Conservation (phyloP, 92 coral and sea anemone species). For the Epizoanthus stellaris region DNA sequence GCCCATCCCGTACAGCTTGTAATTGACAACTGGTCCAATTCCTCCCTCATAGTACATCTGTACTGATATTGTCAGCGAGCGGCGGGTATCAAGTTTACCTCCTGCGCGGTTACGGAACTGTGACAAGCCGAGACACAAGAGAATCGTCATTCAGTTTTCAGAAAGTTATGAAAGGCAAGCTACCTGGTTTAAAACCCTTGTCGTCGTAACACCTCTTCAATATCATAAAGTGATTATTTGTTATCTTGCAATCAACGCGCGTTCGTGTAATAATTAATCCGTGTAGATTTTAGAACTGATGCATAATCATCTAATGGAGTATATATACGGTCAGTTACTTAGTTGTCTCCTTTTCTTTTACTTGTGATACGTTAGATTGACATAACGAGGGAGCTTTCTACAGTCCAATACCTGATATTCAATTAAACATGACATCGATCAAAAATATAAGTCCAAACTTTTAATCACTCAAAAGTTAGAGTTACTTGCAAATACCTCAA, state of each 20-base stretch:
- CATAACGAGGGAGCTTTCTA: too few relatives aligned
- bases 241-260: too few relatives aligned
- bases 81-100: conserved; percentile 76
- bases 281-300: too few relatives aligned
- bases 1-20: conserved; percentile 70
- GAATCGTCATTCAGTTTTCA: too few relatives aligned
- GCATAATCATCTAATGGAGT: too few relatives aligned
- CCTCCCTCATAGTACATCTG: conserved; percentile 66
- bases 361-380: too few relatives aligned
- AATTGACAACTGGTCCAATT: conserved; percentile 80
- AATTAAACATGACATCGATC: background rate
- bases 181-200: background rate
- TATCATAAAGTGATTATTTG: too few relatives aligned
- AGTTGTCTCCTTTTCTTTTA: too few relatives aligned
- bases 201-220: too few relatives aligned
- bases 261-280: too few relatives aligned
- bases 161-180: background rate
- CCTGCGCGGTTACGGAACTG: conserved; percentile 58
- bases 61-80: conserved; percentile 71
- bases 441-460: background rate
- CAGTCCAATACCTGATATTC: background rate
- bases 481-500: conserved; percentile 46
- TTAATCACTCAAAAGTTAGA: too few relatives aligned
- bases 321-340: too few relatives aligned
- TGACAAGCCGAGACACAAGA: background rate